Conservation (phyloP, 2,888 invertebrate genomes). For the Julus scandinavius region DNA sequence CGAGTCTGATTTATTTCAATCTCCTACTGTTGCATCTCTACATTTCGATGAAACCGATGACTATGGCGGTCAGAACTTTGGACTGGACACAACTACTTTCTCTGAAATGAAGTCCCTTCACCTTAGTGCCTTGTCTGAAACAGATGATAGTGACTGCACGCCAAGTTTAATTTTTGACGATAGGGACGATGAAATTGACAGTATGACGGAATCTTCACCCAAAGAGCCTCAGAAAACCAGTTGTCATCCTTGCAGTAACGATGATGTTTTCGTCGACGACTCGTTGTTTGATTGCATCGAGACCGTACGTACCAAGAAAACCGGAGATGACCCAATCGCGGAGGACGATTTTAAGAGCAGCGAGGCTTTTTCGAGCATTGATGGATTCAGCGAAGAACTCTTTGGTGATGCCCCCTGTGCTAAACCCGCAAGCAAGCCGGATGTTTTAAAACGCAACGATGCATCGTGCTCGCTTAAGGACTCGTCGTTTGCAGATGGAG, state of each 20-base stretch:
- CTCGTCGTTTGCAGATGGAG: background rate
- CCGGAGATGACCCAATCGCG: background rate
- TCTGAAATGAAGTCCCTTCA: background rate
- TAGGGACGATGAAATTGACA: background rate
- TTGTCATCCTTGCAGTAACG: background rate
- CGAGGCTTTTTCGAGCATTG: background rate
- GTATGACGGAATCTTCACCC: background rate
- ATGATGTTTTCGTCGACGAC: background rate
- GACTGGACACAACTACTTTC: background rate
- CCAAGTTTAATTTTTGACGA: background rate
- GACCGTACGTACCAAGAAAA: background rate
- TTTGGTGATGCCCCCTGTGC: background rate
- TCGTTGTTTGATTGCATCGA: background rate
- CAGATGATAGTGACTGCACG: background rate
- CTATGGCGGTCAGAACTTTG: background rate
- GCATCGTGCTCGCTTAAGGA: background rate
- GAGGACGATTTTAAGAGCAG: background rate
- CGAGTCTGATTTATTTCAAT: background rate
- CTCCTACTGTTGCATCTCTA: background rate
- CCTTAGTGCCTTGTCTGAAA: background rate
- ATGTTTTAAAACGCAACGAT: background rate
- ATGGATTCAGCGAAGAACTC: background rate
- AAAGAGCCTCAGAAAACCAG: background rate
- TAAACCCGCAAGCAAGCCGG: background rate
- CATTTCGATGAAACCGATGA: background rate